Evolutionary conservation across 1,140 invertebrate species (phyloP), one percentile per base, ranked within the genome.

Genomic region (Atta texana): DNA sequence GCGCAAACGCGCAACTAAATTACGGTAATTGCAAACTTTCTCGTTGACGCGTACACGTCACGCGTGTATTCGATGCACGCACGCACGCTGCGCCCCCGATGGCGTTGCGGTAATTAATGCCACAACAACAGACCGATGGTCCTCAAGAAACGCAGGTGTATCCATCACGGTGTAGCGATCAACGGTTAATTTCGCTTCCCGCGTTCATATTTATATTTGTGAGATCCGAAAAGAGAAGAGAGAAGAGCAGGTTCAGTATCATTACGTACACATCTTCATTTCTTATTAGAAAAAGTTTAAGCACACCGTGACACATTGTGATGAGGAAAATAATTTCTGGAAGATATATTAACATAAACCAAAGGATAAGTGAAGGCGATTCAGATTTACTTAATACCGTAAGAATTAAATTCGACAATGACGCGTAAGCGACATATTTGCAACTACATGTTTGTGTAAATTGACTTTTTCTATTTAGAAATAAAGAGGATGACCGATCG

Each of bases 11-110:
- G 75, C 53, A 14, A 24, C n/a, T 31, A 72, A 82, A 82, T 82
- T 82, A 59, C 66, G 53, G 53, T 82, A 82, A 82, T 82, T 72
- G 69, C 78, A 31, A 34, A 82, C 66, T 82, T 82, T 82, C 78
- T 72, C 78, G 66, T 21, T 57, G 44, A 80, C 63, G 63, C 77
- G 77, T 66, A 66, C 61, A 55, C 28, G 44, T 80, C 78, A 71
- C 78, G 64, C 63, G 64, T 81, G 16, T 57, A 57, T 71, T 44
- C 16, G 34, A 10, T 61, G n/a, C n/a, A 16, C 49, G 16, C 53
- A 18, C 53, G 53, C 51, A n/a, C 31, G 18, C 49, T 81, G 24
- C 64, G 8, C n/a, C 18, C 28, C 77, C 64, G 49, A 72, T 34
- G 16, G 49, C 77, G 31, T 68, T 44, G 53, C 34, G 16, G 16